Base-by-base conservation (phyloP, 2,888 invertebrate species). In the Ligdia adustata region DNA sequence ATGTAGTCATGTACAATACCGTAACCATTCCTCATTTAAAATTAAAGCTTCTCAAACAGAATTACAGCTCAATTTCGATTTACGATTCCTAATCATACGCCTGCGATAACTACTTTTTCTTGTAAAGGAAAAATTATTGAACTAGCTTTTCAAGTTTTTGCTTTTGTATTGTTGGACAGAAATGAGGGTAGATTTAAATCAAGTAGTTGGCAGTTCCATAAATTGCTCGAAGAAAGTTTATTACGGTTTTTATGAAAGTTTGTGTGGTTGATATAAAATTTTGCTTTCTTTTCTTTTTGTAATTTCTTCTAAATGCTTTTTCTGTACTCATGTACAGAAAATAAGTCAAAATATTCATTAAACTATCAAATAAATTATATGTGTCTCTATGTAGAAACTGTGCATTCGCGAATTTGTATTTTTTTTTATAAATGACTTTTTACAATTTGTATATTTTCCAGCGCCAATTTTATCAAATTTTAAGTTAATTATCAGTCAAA, bases 1-100 rank as follows among this genome's bases (percentile, higher is more conserved):
- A 58, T 60, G 52, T 56, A 52, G 43, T 63, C 62, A 58, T 60
- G 51, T 57, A 52, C 45, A 45, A 27, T 44, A 39, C 32, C 41
- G 38, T 18, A 31, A 15, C 32, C 40, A 28, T 49, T 45, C 3
- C 32, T 46, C 43, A 41, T 41, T 31, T 37, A 11, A 53, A 57
- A 51, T 57, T 34, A 47, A 49, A 26, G 37, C 31, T 15, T 57
- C 38, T 26, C 14, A n/a, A 13, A n/a, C 37, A 14, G 48, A 31
- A 44, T 46, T 53, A 51, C 13, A 44, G 48, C 32, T 20, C 29
- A 49, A 33, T 38, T 45, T 34, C 40, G 24, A 40, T 50, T 50
- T 26, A 35, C 33, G 35, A 14, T 4, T 16, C 9, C 9, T 47
- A 56, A 52, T 50, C 24, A 47, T 38, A 35, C 15, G 41, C 28